Base-by-base conservation (phyloP, 2,113 vertebrate species). In the Athene noctua region DNA sequence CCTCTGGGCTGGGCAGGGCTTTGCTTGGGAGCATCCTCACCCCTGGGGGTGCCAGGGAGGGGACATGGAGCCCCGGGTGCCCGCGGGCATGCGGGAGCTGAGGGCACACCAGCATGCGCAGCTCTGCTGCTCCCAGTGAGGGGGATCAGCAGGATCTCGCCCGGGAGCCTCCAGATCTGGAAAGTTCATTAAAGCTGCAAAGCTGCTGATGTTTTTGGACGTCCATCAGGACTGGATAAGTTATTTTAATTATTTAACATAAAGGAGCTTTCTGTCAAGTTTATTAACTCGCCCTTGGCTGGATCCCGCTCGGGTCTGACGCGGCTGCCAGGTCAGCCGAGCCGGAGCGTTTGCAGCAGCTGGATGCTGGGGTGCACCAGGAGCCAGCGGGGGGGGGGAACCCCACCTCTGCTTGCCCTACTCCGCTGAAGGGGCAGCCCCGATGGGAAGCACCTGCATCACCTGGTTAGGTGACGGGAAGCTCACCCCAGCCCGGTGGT, bases 221-320 rank as follows among this genome's bases (percentile, higher is more conserved):
- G 34, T 32, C 94, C 86, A 52, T 93, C 94, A 90, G 92, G 80
- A 47, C 79, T 84, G 70, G 92, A 68, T 22, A 78, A 71, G 82
- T 85, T 94, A 92, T 91, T 94, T 95, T 96, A 95, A 96, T 96
- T 95, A 86, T 95, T 96, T 73, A 88, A 77, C 55, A 62, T 65
- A 77, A 85, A 91, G 94, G 81, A 82, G 54, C 55, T 94, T 94
- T 94, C 85, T 96, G 91, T 94, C 47, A 59, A 59, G 91, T 93
- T 96, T 92, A 94, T 96, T 93, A 95, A 96, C 92, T 96, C 38
- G 2, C 80, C 73, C 52, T 84, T 94, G 95, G 88, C 95, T 0
- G 1, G 65, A 70, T 91, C 92, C 86, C 42, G 4, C 44, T 46
- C 0, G 0, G 47, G 20, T 86, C 59, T 21, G 68, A 40, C 17